Base-by-base conservation (phyloP, 1,140 invertebrate species). In the Oryzaephilus surinamensis region DNA sequence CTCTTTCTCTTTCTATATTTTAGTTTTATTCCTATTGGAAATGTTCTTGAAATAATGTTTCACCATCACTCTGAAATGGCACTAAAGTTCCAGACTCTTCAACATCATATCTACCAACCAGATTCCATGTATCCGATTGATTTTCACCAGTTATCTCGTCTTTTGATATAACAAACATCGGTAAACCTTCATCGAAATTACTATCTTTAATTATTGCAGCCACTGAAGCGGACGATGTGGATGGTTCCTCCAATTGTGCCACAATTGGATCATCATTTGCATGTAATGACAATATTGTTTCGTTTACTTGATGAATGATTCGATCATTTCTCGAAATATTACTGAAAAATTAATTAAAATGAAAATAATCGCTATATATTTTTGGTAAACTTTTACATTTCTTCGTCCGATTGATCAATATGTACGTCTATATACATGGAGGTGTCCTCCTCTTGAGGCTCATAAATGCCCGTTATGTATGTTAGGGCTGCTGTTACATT, bases 391-490 rank as follows among this genome's bases (percentile, higher is more conserved):
- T n/a, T n/a, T n/a, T n/a, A n/a, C n/a, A n/a, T n/a, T n/a, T n/a
- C n/a, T n/a, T n/a, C n/a, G n/a, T n/a, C n/a, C n/a, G n/a, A n/a
- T n/a, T n/a, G n/a, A n/a, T n/a, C n/a, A n/a, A n/a, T n/a, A n/a
- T n/a, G n/a, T n/a, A n/a, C n/a, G n/a, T n/a, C n/a, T n/a, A n/a
- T n/a, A n/a, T n/a, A n/a, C n/a, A n/a, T n/a, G n/a, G n/a, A n/a
- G 14, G 49, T 46, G 13, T 29, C 46, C 44, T 62, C 60, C n/a
- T 62, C 58, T 36, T 55, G 43, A 5, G 43, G 45, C 32, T 65
- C 52, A 43, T 72, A 70, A 21, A 72, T 62, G 10, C 51, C 54
- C 3, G 65, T 50, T n/a, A 71, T 54, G 51, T 71, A 69, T 23
- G 56, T 57, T 32, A 64, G 61, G 21, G 65, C 59, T 26, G 57